Conservation (phyloP, 2,113 vertebrate species). For the Ariopsis seemanni region DNA sequence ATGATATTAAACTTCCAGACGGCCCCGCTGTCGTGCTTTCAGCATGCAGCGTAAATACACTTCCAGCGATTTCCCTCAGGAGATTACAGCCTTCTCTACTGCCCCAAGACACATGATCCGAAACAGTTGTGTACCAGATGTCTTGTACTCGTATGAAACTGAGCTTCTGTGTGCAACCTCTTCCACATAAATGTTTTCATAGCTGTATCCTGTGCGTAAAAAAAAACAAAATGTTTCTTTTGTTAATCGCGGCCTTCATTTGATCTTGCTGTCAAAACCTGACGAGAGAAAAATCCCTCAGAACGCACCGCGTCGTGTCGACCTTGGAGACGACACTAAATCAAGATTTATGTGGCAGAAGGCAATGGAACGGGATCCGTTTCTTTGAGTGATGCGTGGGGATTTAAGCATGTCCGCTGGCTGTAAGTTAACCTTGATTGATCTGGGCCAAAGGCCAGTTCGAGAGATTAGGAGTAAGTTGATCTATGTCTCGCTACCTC, state of each 20-base stretch:
- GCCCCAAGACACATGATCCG: constrained; percentile 13
- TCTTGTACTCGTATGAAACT: background rate
- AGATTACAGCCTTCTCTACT: constrained; percentile 28
- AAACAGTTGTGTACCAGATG: background rate
- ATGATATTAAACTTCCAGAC: constrained; percentile 2
- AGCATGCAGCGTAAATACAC: background rate
- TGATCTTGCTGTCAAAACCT: background rate
- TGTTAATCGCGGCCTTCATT: constrained; percentile 13
- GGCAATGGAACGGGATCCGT: constrained; percentile 68
- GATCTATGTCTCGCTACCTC: constrained; percentile 64
- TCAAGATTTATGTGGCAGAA: constrained; percentile 71
- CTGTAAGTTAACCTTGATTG: constrained; percentile 55
- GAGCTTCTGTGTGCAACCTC: background rate
- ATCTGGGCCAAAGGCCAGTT: constrained; percentile 45
- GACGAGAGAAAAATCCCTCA: constrained; percentile 29
- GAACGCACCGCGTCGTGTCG: constrained; percentile 60
- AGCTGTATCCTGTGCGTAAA: background rate
- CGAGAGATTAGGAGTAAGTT: constrained; percentile 62
- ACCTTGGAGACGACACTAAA: constrained; percentile 60
- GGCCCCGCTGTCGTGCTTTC: background rate
- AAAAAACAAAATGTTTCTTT: background rate
- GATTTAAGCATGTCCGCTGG: constrained; percentile 67
- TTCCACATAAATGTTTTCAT: background rate
- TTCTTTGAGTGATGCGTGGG: constrained; percentile 62
- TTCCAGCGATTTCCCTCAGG: constrained; percentile 24